These are phyloP conservation scores for Chelon labrosus DNA, from an alignment of 2,797 vertebrate genomes.

Conservation along the genomic window DNA sequence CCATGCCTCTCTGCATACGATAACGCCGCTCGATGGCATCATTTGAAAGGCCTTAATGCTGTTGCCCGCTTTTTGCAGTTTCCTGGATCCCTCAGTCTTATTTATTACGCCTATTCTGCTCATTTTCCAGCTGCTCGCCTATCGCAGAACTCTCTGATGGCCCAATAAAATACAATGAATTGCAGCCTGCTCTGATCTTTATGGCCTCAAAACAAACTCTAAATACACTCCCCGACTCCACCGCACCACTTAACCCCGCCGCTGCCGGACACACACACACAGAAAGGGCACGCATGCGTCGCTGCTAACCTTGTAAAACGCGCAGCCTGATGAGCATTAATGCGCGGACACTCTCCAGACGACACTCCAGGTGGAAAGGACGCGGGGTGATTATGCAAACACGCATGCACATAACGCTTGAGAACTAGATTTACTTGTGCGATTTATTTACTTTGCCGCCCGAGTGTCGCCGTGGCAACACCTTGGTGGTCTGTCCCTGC, in stretches of 20 bases:
- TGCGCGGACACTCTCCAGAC: constrained; percentile 11
- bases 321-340: constrained; percentile 5
- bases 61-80: constrained; percentile 8
- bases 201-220: constrained; percentile 51
- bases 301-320: background rate
- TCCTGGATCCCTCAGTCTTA: constrained; percentile 2
- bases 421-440: constrained; percentile 12
- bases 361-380: constrained; percentile 15
- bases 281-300: background rate
- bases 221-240: constrained; percentile 22
- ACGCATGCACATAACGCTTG: constrained; percentile 17
- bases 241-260: constrained; percentile 28
- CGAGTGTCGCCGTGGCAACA: constrained; percentile 35
- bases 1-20: background rate
- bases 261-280: constrained; percentile 12
- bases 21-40: background rate
- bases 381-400: constrained; percentile 23
- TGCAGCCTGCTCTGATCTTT: constrained; percentile 45
- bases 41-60: background rate
- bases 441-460: constrained; percentile 7
- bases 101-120: constrained; percentile 26
- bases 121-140: constrained; percentile 38
- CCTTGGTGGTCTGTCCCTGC: background rate
- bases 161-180: constrained; percentile 34
- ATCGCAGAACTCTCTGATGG: constrained; percentile 8